Percentiles rank a stretch among this genome's conserved stretches.
Evolutionary conservation across 2,888 invertebrate genomes (phyloP).

Genomic region (Aproaerema taeniolella): DNA sequence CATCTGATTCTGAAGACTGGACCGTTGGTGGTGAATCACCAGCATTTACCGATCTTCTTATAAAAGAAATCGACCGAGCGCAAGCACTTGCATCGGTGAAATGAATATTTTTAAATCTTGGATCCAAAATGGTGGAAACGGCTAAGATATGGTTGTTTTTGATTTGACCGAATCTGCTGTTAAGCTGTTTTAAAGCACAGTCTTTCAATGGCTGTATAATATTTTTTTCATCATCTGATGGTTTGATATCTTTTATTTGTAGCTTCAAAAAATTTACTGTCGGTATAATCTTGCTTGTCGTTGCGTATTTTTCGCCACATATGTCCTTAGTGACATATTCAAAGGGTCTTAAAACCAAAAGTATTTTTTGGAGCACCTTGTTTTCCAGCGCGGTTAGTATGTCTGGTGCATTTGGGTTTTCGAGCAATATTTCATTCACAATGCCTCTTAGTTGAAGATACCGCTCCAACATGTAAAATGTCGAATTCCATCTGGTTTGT

Average conservation of each 20-base stretch:
- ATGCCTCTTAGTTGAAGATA: constrained; percentile 19
- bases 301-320: constrained; percentile 10
- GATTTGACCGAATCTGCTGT: background rate
- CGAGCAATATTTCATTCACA: constrained; percentile 25
- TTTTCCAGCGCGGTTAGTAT: constrained; percentile 23
- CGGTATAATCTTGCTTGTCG: constrained; percentile 8
- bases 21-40: background rate
- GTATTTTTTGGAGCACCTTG: background rate
- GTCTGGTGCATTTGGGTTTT: constrained; percentile 25
- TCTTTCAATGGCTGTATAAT: constrained; percentile 8
- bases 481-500: constrained; percentile 31
- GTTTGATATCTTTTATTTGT: too few species aligned
- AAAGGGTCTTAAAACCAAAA: constrained; percentile 9
- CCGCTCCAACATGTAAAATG: constrained; percentile 21
- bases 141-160: background rate
- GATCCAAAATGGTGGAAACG: constrained; percentile 22
- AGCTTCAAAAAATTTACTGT: constrained; percentile 8
- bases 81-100: constrained; percentile 20
- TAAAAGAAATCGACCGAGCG: too few species aligned
- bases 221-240: constrained; percentile 12
- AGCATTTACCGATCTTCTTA: too few species aligned
- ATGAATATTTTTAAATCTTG: constrained; percentile 32
- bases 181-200: too few species aligned
- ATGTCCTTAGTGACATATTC: constrained; percentile 14
- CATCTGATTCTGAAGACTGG: background rate